Percentiles rank a stretch among this genome's conserved stretches.
Evolutionary conservation across 1,140 invertebrate species (phyloP).

Genomic region (Bombus superbus): DNA sequence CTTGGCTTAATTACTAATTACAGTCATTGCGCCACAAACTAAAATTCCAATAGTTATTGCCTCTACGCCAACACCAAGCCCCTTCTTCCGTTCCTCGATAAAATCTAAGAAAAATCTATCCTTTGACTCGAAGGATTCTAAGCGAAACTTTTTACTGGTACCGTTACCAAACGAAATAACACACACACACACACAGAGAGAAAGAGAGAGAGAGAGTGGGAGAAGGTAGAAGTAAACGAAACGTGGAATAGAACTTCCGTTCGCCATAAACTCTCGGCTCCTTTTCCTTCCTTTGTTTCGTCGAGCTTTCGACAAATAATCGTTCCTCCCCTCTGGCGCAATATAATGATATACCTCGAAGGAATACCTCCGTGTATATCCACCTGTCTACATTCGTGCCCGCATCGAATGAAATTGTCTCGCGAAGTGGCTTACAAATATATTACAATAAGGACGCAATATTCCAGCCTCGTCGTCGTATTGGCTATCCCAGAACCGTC

Average conservation of each 20-base stretch:
- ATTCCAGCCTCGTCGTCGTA: conserved; percentile 50
- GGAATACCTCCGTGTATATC: conserved; percentile 56
- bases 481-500: conserved; percentile 59
- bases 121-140: too few relatives aligned
- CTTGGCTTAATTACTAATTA: neutral
- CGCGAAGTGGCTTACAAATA: conserved; percentile 72
- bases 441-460: conserved; percentile 70
- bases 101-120: neutral
- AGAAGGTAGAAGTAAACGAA: neutral
- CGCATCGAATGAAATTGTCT: conserved; percentile 67
- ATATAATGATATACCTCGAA: conserved; percentile 58
- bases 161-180: neutral
- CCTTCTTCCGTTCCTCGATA: neutral
- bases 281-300: conserved; percentile 26
- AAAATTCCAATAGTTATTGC: neutral
- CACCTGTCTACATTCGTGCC: conserved; percentile 57
- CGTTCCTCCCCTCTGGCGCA: conserved; percentile 32
- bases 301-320: conserved; percentile 52
- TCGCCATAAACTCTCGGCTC: neutral
- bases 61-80: neutral
- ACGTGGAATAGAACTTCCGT: conserved; percentile 21
- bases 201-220: too few relatives aligned
- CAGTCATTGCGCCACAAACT: neutral
- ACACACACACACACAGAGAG: too few relatives aligned
- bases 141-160: neutral